Evolutionary conservation across 2,888 invertebrate species (phyloP), one percentile per base, ranked within the genome.

Genomic region (Rhogogaster chlorosoma): DNA sequence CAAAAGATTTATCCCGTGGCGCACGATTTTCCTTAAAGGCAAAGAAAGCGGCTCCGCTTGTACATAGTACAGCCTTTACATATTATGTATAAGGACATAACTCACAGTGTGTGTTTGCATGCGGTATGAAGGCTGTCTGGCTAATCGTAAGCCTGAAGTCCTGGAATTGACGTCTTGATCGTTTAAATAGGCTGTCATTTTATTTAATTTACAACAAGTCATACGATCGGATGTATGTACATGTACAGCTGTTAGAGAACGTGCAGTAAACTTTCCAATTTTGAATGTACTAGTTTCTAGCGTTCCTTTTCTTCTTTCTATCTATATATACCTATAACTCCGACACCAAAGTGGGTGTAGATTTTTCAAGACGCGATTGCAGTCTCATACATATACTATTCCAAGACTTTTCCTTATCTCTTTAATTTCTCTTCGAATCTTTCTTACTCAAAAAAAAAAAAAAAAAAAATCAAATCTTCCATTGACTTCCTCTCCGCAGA

Each of bases 141-240:
- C 6, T 26, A 32, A 32, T n/a, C n/a, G n/a, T n/a, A n/a, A n/a
- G n/a, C 22, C 29, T 18, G 29, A 67, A 26, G 67, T 32, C 26
- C 18, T 67, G 67, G 67, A 29, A 67, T 67, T 32, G 32, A 67
- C 67, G 29, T 26, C 67, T 67, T 29, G 67, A 67, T 67, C 67
- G 32, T 26, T 67, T 10, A n/a, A 18, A 18, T 32, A 15, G 15
- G 15, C 26, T 67, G 67, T 67, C 29, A 67, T 64, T 64, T 26
- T 64, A 67, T 64, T 26, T 64, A 67, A 29, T 67, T 64, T 64
- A 64, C 15, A 26, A 12, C 64, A 12, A 64, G 18, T 70, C 5
- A 36, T 32, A n/a, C 36, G 32, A 38, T 18, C 36, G 18, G 32
- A 70, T 36, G 18, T 42, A 42, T 10, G 12, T 10, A 42, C 10